These are phyloP conservation scores for Morpho achilles DNA, from an alignment of 2,888 invertebrate genomes.

Conservation along the genomic window DNA sequence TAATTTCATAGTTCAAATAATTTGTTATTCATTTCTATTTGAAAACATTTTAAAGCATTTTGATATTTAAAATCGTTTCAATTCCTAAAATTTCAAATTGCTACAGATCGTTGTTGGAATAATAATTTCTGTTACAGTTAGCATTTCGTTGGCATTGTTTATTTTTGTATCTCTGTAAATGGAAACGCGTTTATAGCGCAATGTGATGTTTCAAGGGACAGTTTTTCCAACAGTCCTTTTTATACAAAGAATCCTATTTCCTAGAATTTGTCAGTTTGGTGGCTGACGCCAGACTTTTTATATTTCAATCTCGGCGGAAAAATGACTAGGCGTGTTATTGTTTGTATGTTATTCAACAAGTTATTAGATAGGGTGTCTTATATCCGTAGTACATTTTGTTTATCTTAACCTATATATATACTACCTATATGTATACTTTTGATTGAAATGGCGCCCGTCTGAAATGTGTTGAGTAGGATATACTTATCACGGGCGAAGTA, in stretches of 20 bases:
- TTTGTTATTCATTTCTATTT: background rate
- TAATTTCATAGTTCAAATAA: background rate
- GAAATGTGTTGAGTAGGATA: constrained; percentile 46
- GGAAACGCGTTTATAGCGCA: constrained; percentile 4
- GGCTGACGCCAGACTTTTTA: constrained; percentile 18
- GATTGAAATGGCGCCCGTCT: constrained; percentile 46
- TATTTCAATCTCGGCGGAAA: constrained; percentile 10
- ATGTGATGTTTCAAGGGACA: constrained; percentile 10
- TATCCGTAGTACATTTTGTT: constrained; percentile 22
- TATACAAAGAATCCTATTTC: constrained; percentile 52
- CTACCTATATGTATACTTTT: constrained; percentile 37
- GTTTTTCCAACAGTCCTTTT: constrained; percentile 32
- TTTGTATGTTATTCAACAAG: constrained; percentile 21
- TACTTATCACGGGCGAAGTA: constrained; percentile 66
- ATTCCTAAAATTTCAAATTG: constrained; percentile 4
- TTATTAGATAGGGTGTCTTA: constrained; percentile 21
- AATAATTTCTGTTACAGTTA: background rate
- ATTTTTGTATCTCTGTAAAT: constrained; percentile 3
- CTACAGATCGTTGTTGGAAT: no score
- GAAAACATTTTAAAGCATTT: background rate
- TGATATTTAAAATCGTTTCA: background rate
- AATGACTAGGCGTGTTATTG: constrained; percentile 16
- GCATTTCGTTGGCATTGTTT: background rate
- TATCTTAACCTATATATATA: constrained; percentile 31
- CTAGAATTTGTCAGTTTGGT: constrained; percentile 36